Percentiles rank a stretch among this genome's conserved stretches.
Evolutionary conservation across 2,113 vertebrate species (phyloP).

Genomic region (Chrysochloris asiatica): DNA sequence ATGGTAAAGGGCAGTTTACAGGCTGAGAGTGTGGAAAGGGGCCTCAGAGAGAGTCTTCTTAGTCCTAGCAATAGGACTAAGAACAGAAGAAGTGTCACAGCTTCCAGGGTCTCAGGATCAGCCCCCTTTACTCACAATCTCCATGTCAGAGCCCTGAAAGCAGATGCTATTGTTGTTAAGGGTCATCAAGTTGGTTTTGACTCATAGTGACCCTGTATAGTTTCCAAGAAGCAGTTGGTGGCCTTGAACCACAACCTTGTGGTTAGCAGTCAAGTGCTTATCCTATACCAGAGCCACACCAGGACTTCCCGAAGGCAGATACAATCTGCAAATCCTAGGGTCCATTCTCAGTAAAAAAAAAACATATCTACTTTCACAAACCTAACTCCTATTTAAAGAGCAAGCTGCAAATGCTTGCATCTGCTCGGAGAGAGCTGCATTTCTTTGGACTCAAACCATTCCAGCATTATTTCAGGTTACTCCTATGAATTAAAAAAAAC

Average conservation of each 20-base stretch:
- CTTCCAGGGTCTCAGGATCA: not conserved
- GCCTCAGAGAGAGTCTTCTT: conserved; percentile 1
- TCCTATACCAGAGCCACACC: no score
- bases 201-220: no score
- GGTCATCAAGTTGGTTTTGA: no score
- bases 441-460: not conserved
- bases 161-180: no score
- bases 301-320: no score
- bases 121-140: not conserved
- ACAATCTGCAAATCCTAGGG: not conserved
- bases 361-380: conserved; percentile 1
- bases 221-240: no score
- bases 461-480: conserved; percentile 48
- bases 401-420: conserved; percentile 20
- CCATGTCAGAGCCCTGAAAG: not conserved
- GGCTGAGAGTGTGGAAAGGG: not conserved
- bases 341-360: not conserved
- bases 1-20: not conserved
- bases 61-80: conserved; percentile 35
- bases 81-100: conserved; percentile 48
- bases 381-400: conserved; percentile 44
- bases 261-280: no score
- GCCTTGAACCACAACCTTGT: no score
- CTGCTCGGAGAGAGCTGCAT: conserved; percentile 9
- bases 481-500: conserved; percentile 37